These are phyloP conservation scores for Turdus rufiventris DNA, from an alignment of 2,113 vertebrate species.

Conservation along the genomic window DNA sequence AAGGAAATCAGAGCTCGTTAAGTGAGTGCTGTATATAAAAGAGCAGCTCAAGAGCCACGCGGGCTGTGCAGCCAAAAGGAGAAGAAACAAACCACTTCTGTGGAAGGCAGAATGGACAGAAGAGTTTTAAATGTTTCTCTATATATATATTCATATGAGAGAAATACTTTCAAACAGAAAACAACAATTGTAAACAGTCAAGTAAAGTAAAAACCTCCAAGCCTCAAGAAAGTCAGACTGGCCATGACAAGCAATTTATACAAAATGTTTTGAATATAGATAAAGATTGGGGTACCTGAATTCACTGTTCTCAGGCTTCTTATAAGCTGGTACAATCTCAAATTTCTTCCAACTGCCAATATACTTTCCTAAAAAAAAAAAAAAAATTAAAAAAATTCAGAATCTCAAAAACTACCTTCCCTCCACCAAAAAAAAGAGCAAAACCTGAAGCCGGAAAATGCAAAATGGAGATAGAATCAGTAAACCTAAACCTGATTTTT, in stretches of 20 bases:
- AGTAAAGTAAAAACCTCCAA: not conserved
- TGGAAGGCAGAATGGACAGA: not conserved
- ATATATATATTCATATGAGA: not conserved
- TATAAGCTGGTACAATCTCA: not conserved
- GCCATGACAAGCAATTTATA: not conserved
- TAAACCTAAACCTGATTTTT: not conserved
- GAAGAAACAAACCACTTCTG: not conserved
- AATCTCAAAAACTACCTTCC: constrained; percentile 13
- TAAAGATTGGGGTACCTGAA: not conserved
- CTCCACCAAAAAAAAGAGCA: not conserved
- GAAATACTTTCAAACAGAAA: not conserved
- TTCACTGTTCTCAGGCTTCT: not conserved
- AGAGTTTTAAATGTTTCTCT: not conserved
- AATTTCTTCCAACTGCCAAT: not conserved
- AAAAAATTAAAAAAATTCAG: not conserved
- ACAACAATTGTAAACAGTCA: not conserved
- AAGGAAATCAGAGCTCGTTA: not conserved
- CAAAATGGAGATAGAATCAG: constrained; percentile 42
- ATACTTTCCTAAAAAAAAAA: not conserved
- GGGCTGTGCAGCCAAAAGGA: not conserved
- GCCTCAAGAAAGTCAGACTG: not conserved
- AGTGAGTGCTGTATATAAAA: not conserved
- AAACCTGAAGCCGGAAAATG: not conserved
- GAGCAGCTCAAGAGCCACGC: not conserved
- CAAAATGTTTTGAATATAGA: not conserved